phyloP scores from a whole-genome alignment of 1,140 invertebrate genomes.

The Harpegnathos saltator region DNA sequence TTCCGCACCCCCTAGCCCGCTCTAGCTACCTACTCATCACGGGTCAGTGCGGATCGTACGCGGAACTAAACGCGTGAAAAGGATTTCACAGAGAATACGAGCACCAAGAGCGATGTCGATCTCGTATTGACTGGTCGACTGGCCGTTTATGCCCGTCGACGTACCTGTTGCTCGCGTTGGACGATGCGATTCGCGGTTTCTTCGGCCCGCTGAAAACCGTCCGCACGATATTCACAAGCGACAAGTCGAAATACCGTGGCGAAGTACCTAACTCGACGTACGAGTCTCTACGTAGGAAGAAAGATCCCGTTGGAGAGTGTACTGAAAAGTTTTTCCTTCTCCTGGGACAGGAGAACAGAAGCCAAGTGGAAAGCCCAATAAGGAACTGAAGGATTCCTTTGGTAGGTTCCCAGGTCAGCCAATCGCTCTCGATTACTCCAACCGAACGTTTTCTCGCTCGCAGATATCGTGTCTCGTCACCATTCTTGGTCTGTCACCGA shows the following conservation, averaged over 20 bases:
- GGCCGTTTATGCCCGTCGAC: constrained; percentile 4
- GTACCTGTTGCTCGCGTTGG: constrained; percentile 23
- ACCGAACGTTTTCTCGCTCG: no score
- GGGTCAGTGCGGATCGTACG: constrained; percentile 35
- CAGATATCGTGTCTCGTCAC: no score
- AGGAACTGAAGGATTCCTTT: no score
- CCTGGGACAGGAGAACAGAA: no score
- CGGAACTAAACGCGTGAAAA: constrained; percentile 81
- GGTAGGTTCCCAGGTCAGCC: no score
- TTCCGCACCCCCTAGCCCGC: background rate
- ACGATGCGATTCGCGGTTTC: background rate
- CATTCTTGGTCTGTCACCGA: no score
- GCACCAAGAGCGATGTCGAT: constrained; percentile 76
- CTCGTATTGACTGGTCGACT: constrained; percentile 35
- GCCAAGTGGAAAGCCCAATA: no score
- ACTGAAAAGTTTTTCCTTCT: no score
- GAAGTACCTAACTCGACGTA: no score
- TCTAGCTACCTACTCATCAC: background rate
- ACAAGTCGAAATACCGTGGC: background rate
- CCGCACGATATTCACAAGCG: background rate
- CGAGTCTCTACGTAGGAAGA: no score
- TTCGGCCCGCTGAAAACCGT: background rate
- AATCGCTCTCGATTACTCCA: no score
- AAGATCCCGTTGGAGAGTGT: no score
- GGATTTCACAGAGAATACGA: constrained; percentile 83